phyloP scores from a whole-genome alignment of 92 coral and sea anemone genomes.

The Bergia sp. region DNA sequence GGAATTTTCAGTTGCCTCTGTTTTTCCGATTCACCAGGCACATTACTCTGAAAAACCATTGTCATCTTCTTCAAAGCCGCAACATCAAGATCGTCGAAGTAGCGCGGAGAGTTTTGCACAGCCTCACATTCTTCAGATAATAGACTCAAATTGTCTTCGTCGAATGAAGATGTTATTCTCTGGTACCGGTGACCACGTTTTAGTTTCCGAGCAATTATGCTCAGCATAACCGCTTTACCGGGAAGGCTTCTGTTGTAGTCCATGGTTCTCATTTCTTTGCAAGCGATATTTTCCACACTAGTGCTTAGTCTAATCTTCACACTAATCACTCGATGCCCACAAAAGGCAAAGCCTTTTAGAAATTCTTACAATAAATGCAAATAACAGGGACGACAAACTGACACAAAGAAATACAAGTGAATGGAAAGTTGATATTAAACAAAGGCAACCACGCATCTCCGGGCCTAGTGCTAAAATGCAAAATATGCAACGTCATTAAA shows the following conservation, averaged over 20 bases:
- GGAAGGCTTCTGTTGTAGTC: constrained; percentile 36
- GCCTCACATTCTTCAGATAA: constrained; percentile 34
- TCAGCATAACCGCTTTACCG: constrained; percentile 28
- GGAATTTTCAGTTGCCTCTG: constrained; percentile 4
- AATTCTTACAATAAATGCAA: neutral
- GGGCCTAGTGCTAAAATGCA: constrained; percentile 3
- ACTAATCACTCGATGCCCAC: constrained; percentile 1
- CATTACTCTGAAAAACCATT: constrained; percentile 19
- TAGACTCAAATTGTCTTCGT: constrained; percentile 28
- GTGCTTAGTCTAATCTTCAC: neutral
- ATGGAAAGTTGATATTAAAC: constrained; percentile 5
- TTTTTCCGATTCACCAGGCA: neutral
- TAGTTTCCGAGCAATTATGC: constrained; percentile 41
- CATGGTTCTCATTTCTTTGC: constrained; percentile 11
- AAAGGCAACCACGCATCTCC: neutral
- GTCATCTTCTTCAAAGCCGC: constrained; percentile 27
- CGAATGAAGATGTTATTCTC: constrained; percentile 37
- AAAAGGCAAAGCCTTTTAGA: constrained; percentile 11
- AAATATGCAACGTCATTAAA: neutral
- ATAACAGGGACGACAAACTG: neutral
- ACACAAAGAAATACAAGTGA: constrained; percentile 7
- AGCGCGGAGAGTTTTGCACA: neutral
- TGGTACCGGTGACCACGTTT: constrained; percentile 37
- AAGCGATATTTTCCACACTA: neutral
- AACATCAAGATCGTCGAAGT: constrained; percentile 28